A percentile compares a stretch with the other conserved stretches of the same genome.
Conservation (phyloP, 2,888 invertebrate species). For the Chrysolina americana region DNA sequence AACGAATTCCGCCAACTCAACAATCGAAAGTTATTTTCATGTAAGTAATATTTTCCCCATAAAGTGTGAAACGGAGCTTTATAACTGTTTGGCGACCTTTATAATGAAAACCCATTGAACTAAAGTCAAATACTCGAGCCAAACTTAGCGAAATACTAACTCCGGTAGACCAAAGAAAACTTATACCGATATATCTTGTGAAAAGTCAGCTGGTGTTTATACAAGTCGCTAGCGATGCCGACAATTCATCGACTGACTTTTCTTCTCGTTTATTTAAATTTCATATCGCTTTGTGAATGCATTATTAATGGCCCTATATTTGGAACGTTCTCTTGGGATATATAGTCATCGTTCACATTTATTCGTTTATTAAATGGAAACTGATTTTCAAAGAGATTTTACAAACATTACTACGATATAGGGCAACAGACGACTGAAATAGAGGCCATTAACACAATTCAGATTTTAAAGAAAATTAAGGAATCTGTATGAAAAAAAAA, state of each 20-base stretch:
- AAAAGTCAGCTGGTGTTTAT: conserved; percentile 5
- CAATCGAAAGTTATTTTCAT: too few relatives aligned
- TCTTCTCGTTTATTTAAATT: background rate
- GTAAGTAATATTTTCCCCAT: background rate
- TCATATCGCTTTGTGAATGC: conserved; percentile 1
- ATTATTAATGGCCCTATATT: background rate
- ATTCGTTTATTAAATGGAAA: too few relatives aligned
- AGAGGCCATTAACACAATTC: too few relatives aligned
- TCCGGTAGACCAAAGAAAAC: background rate
- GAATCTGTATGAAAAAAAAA: too few relatives aligned
- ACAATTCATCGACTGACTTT: background rate
- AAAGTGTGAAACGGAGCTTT: background rate
- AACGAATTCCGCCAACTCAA: too few relatives aligned
- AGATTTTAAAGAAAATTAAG: too few relatives aligned
- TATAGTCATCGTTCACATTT: too few relatives aligned
- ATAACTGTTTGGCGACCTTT: too few relatives aligned
- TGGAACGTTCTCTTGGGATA: background rate
- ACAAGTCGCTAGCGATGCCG: background rate
- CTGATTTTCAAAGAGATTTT: too few relatives aligned
- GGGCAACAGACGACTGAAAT: too few relatives aligned
- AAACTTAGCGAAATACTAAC: background rate
- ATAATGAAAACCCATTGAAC: background rate
- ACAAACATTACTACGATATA: too few relatives aligned
- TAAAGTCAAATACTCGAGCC: background rate
- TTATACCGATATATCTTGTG: background rate